These are phyloP conservation scores for Liparis tanakae DNA, from an alignment of 2,797 vertebrate genomes.

Conservation along the genomic window DNA sequence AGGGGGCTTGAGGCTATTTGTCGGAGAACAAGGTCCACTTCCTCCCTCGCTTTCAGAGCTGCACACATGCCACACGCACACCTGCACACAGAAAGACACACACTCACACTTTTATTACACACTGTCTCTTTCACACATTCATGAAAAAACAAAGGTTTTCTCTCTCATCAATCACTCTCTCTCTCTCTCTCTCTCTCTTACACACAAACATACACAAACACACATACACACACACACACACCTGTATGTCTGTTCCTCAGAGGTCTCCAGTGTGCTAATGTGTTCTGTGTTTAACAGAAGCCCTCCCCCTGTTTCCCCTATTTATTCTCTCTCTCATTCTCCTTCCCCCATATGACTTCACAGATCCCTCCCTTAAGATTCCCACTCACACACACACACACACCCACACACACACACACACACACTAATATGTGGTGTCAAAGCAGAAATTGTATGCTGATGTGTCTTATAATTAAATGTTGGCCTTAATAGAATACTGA, in stretches of 20 bases:
- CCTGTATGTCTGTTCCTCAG: slow-evolving; percentile 50
- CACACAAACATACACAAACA: slow-evolving; percentile 25
- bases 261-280: slow-evolving; percentile 67
- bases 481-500: slow-evolving; percentile 22
- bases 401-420: not conserved
- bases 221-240: slow-evolving; percentile 27
- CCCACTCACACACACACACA: not conserved
- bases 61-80: slow-evolving; percentile 33
- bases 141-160: slow-evolving; percentile 6
- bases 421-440: slow-evolving; percentile 1
- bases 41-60: slow-evolving; percentile 39
- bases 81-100: slow-evolving; percentile 22
- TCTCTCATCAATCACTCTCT: slow-evolving; percentile 11
- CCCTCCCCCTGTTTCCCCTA: slow-evolving; percentile 31
- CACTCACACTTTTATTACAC: slow-evolving; percentile 29
- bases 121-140: slow-evolving; percentile 20
- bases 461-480: slow-evolving; percentile 41
- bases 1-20: slow-evolving; percentile 25
- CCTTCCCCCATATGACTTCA: slow-evolving; percentile 33
- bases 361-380: slow-evolving; percentile 15
- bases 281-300: slow-evolving; percentile 64
- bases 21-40: slow-evolving; percentile 47
- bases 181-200: too few relatives aligned
- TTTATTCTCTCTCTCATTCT: slow-evolving; percentile 41
- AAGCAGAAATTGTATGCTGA: slow-evolving; percentile 11